These are phyloP conservation scores for Nycticryphes semicollaris DNA, from an alignment of 2,113 vertebrate species.

Conservation along the genomic window DNA sequence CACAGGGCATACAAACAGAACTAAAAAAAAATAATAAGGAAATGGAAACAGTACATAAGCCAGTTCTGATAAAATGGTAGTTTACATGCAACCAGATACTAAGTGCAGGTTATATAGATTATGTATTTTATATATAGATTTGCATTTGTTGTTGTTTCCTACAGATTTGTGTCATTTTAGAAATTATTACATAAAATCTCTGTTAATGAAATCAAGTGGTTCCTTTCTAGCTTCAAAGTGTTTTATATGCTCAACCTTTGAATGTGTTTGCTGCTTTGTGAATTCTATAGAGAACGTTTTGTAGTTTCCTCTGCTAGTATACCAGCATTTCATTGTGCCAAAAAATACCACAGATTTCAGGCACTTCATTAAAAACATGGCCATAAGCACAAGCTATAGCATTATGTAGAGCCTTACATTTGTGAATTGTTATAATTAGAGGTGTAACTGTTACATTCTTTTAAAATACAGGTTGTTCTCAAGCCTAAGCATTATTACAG, in stretches of 20 bases:
- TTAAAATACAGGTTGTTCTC: constrained; percentile 87
- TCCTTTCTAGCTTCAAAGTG: background rate
- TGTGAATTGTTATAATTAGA: background rate
- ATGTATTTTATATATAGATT: no score
- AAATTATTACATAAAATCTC: background rate
- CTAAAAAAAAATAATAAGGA: background rate
- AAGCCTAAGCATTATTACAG: constrained; percentile 96
- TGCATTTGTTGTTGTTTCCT: background rate
- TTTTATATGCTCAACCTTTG: background rate
- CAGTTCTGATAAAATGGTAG: background rate
- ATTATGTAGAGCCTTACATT: background rate
- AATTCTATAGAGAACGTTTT: background rate
- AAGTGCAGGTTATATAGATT: background rate
- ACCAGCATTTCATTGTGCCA: background rate
- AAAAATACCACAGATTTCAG: background rate
- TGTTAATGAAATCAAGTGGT: background rate
- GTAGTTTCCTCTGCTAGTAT: background rate
- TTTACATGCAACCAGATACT: background rate
- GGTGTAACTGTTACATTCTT: constrained; percentile 2
- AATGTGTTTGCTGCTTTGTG: background rate
- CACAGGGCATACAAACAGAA: background rate
- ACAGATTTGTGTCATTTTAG: background rate
- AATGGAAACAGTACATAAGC: background rate
- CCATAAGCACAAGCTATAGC: background rate
- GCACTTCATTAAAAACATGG: background rate